Evolutionary conservation across 2,797 vertebrate genomes (phyloP).

Genomic region (Heterohyrax brucei): DNA sequence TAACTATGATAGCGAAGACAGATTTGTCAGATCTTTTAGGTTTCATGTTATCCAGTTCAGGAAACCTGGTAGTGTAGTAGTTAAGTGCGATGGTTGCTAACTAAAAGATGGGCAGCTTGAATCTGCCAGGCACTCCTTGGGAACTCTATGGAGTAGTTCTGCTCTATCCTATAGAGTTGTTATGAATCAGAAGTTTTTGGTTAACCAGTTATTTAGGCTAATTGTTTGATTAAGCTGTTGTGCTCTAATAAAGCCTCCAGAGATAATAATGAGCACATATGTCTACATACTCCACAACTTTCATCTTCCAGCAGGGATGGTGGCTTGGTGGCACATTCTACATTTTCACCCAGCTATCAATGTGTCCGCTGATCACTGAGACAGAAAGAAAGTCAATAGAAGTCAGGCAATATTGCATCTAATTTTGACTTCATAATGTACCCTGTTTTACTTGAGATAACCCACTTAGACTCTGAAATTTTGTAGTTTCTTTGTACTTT

Average conservation of each 20-base stretch:
- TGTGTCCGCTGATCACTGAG: no score
- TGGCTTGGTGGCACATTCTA: neutral
- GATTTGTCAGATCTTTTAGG: neutral
- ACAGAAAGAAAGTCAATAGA: no score
- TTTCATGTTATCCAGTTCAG: neutral
- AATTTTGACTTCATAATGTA: neutral
- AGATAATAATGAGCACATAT: neutral
- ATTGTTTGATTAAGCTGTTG: neutral
- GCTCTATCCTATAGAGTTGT: no score
- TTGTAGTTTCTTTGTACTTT: neutral
- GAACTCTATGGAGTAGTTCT: no score
- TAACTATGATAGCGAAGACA: neutral
- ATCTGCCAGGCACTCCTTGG: no score
- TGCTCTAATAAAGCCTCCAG: neutral
- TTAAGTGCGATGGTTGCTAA: no score
- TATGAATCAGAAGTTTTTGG: no score
- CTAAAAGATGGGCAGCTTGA: no score
- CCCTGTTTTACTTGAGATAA: neutral
- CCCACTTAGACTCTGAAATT: neutral
- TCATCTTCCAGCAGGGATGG: neutral
- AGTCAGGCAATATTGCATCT: neutral
- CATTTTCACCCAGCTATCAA: no score
- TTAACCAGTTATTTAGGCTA: neutral
- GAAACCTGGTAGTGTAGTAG: no score
- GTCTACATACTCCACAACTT: neutral